Evolutionary conservation across 2,797 vertebrate genomes (phyloP).

Genomic region (Arctocebus calabarensis): DNA sequence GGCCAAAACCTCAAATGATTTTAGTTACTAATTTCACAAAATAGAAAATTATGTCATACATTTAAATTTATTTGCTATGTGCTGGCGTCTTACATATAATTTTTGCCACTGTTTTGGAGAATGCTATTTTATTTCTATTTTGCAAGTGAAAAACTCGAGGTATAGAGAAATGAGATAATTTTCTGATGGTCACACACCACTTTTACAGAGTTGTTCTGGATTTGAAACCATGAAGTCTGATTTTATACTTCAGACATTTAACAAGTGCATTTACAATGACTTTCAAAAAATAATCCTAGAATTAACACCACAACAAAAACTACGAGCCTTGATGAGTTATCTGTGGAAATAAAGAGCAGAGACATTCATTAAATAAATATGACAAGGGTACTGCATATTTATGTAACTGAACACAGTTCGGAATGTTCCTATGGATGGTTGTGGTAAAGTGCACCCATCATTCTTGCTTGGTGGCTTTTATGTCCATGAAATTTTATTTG

Average conservation of each 20-base stretch:
- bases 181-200: background rate
- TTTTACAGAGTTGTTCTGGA: background rate
- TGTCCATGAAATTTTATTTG: background rate
- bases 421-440: background rate
- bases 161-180: background rate
- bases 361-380: background rate
- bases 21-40: background rate
- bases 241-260: background rate
- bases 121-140: background rate
- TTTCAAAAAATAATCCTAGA: conserved; percentile 19
- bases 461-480: background rate
- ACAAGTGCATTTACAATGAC: background rate
- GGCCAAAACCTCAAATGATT: background rate
- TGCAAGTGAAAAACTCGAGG: background rate
- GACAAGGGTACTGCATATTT: background rate
- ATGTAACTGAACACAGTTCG: background rate
- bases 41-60: background rate
- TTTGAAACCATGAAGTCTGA: background rate
- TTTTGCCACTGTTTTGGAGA: background rate
- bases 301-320: conserved; percentile 13
- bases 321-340: background rate
- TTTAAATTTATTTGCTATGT: background rate
- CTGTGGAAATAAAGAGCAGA: background rate
- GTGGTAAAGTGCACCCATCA: background rate
- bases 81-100: background rate